Conservation (phyloP, 2,888 invertebrate genomes). For the Tromatobia lineatoria region DNA sequence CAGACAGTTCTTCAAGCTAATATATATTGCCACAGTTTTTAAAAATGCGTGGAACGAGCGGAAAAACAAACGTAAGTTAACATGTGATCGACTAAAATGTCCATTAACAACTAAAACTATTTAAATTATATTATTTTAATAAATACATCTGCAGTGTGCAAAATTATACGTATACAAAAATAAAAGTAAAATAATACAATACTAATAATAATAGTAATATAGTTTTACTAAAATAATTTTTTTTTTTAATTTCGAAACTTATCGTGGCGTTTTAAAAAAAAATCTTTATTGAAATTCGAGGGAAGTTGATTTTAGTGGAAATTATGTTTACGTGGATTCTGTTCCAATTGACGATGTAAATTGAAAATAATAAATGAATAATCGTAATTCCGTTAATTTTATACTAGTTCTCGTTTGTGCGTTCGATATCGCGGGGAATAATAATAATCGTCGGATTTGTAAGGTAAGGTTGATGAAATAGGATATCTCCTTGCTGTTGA, state of each 20-base stretch:
- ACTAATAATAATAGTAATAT: too few relatives aligned
- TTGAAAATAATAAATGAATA: not conserved
- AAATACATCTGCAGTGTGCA: too few relatives aligned
- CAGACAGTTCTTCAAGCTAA: not conserved
- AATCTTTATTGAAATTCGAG: too few relatives aligned
- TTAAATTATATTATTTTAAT: not conserved
- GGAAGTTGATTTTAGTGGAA: too few relatives aligned
- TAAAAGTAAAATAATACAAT: too few relatives aligned
- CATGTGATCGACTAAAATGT: not conserved
- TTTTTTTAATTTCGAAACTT: too few relatives aligned
- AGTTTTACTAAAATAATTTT: too few relatives aligned
- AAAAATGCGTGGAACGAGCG: conserved; percentile 58
- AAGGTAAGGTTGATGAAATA: conserved; percentile 63
- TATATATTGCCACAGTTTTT: conserved; percentile 22
- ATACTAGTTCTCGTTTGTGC: not conserved
- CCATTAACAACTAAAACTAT: conserved; percentile 1
- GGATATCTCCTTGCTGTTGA: conserved; percentile 61
- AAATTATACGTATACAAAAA: too few relatives aligned
- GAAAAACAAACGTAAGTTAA: conserved; percentile 59
- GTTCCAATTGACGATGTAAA: not conserved
- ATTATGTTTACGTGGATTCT: not conserved
- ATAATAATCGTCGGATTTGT: conserved; percentile 45
- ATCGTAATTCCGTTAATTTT: not conserved
- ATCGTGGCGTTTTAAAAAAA: too few relatives aligned
- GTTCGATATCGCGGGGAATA: conserved; percentile 35